phyloP scores from a whole-genome alignment of 1,140 invertebrate species.

The Papilio glaucus region DNA sequence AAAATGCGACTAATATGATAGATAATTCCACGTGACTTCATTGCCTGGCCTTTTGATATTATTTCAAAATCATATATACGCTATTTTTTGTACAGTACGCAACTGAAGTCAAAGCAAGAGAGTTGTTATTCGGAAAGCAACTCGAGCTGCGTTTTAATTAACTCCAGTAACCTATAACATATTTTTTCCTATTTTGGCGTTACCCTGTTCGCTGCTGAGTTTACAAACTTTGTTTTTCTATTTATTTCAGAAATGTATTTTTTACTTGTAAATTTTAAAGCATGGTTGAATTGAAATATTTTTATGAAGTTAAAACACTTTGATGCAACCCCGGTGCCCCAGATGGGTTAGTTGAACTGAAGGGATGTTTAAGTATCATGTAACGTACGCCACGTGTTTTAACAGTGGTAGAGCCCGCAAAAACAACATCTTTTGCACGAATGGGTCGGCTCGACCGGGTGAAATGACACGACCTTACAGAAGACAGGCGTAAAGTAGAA shows the following conservation, averaged over 20 bases:
- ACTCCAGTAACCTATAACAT: not conserved
- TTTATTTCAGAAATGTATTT: not conserved
- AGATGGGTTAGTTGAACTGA: not conserved
- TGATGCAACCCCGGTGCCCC: not conserved
- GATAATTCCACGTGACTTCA: not conserved
- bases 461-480: too few relatives aligned
- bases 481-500: too few relatives aligned
- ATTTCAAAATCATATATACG: not conserved
- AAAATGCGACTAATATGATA: not conserved
- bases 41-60: not conserved
- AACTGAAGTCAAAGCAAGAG: conserved; percentile 7
- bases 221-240: conserved; percentile 20
- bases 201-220: not conserved
- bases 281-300: not conserved
- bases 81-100: not conserved
- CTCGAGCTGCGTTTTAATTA: conserved; percentile 11
- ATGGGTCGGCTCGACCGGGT: too few relatives aligned
- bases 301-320: not conserved
- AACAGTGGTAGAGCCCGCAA: too few relatives aligned
- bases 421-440: too few relatives aligned
- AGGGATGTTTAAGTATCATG: not conserved
- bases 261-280: conserved; percentile 9
- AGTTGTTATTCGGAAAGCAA: not conserved
- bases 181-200: conserved; percentile 18
- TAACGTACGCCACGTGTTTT: too few relatives aligned